A percentile compares a stretch with the other conserved stretches of the same genome.
phyloP scores from a whole-genome alignment of 2,113 vertebrate species.

The Pristiophorus japonicus region DNA sequence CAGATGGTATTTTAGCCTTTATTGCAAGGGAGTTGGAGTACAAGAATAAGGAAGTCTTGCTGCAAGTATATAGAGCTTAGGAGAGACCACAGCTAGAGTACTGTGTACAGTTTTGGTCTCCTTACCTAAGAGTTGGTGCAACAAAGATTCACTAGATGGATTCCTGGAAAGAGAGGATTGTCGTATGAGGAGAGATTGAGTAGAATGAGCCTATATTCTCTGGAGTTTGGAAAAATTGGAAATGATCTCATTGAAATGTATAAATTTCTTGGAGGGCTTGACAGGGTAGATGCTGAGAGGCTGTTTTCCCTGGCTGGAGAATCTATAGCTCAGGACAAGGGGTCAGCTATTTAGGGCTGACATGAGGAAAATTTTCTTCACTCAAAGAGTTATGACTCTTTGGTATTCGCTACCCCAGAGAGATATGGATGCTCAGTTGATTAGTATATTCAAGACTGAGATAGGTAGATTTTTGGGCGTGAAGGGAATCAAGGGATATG shows the following conservation, averaged over 20 bases:
- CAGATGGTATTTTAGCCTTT: not conserved
- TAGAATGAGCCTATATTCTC: not conserved
- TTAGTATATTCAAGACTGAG: not conserved
- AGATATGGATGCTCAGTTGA: not conserved
- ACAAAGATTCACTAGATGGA: not conserved
- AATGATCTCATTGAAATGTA: not conserved
- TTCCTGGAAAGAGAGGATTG: not conserved
- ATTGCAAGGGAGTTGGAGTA: not conserved
- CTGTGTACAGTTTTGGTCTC: not conserved
- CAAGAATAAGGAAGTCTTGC: not conserved
- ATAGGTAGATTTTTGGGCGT: not conserved
- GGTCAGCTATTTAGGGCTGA: not conserved
- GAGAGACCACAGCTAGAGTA: not conserved
- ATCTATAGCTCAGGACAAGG: not conserved
- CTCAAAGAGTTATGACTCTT: not conserved
- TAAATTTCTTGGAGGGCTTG: not conserved
- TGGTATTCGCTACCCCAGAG: not conserved
- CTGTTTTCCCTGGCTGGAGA: not conserved
- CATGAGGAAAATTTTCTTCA: not conserved
- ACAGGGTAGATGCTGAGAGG: not conserved
- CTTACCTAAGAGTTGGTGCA: not conserved
- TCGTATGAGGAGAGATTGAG: not conserved
- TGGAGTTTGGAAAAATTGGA: not conserved
- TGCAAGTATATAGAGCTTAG: not conserved
- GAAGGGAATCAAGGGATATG: too few species aligned